These are phyloP conservation scores for Frankliniella intonsa DNA, from an alignment of 2,888 invertebrate genomes.

Conservation along the genomic window DNA sequence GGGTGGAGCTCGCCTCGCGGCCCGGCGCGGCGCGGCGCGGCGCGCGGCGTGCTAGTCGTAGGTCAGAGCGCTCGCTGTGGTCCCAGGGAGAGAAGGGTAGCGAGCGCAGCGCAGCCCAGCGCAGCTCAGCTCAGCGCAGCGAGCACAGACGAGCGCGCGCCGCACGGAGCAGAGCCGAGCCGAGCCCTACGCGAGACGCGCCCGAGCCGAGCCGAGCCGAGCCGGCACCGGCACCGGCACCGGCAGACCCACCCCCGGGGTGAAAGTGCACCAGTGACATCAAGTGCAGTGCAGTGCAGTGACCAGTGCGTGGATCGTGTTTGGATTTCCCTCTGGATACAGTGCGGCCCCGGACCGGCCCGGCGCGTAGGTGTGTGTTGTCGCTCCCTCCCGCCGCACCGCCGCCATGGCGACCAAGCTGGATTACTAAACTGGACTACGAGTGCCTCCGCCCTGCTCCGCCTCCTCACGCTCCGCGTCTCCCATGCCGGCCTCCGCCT, in stretches of 20 bases:
- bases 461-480: neutral
- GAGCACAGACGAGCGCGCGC: neutral
- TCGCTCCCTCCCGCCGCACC: no score
- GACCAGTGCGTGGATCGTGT: no score
- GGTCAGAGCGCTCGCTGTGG: slow-evolving; percentile 8
- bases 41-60: slow-evolving; percentile 11
- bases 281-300: no score
- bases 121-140: neutral
- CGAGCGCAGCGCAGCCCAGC: neutral
- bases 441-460: neutral
- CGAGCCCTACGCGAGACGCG: neutral
- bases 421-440: neutral
- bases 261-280: no score
- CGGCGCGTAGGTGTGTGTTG: no score
- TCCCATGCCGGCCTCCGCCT: neutral
- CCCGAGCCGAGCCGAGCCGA: neutral
- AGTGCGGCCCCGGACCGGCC: no score
- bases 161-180: neutral
- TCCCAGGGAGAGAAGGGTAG: neutral
- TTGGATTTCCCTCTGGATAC: no score
- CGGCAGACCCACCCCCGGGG: neutral
- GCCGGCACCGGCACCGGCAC: neutral
- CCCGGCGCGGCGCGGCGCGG: neutral
- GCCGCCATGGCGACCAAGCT: no score
- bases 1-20: neutral